A percentile compares a stretch with the other conserved stretches of the same genome.
Conservation (phyloP, 2,888 invertebrate genomes). For the Caenorhabditis sp. region DNA sequence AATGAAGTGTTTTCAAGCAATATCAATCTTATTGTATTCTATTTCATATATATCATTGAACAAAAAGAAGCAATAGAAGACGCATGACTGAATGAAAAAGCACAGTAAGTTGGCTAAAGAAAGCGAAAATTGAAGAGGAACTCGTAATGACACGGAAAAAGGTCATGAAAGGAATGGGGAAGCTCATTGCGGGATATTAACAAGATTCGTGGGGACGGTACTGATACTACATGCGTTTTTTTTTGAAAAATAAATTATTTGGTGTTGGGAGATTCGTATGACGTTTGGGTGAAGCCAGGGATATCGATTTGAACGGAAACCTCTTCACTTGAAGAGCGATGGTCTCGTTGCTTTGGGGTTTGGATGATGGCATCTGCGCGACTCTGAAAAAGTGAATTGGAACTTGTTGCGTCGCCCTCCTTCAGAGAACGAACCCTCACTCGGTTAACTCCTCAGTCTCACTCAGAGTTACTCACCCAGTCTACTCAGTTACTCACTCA, state of each 20-base stretch:
- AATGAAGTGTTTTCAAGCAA: background rate
- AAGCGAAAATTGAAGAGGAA: constrained; percentile 4
- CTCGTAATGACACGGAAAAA: too few species aligned
- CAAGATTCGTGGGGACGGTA: too few species aligned
- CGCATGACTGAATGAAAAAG: constrained; percentile 3
- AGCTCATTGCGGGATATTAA: too few species aligned
- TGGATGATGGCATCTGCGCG: constrained; percentile 13
- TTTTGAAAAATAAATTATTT: too few species aligned
- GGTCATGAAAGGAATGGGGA: too few species aligned
- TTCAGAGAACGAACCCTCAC: too few species aligned
- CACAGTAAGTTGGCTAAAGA: too few species aligned
- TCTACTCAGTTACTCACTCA: too few species aligned
- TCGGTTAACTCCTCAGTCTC: too few species aligned
- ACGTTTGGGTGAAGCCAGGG: constrained; percentile 22
- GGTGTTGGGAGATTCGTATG: constrained; percentile 1
- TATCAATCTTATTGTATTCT: background rate
- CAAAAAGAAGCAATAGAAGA: background rate
- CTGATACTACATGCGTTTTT: too few species aligned
- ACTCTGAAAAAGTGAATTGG: constrained; percentile 22
- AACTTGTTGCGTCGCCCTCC: too few species aligned
- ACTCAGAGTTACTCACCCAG: too few species aligned
- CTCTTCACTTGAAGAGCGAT: constrained; percentile 25
- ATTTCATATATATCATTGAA: background rate
- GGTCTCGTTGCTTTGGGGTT: constrained; percentile 20
- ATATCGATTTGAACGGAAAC: constrained; percentile 29